Conservation (phyloP, 2,113 vertebrate species). For the Dunckerocampus dactyliophorus region DNA sequence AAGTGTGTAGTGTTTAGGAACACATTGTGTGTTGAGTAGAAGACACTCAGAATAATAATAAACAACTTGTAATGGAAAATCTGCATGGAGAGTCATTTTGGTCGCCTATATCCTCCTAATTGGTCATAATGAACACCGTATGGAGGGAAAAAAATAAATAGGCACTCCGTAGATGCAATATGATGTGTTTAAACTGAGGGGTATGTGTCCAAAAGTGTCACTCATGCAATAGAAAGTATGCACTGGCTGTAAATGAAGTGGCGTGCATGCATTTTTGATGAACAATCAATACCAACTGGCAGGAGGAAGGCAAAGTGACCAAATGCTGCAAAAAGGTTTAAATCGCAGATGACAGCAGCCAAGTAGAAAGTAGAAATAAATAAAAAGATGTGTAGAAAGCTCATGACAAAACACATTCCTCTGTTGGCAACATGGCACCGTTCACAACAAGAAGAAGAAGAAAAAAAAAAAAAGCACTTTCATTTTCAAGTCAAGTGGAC, state of each 20-base stretch:
- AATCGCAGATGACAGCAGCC: slow-evolving; percentile 20
- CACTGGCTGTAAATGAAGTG: not conserved
- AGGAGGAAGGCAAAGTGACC: not conserved
- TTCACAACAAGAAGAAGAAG: slow-evolving; percentile 49
- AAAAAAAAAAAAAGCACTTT: slow-evolving; percentile 30
- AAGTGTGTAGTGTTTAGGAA: too few relatives aligned
- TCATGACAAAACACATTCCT: slow-evolving; percentile 54
- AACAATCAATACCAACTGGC: not conserved
- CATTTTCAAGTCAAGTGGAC: slow-evolving; percentile 6
- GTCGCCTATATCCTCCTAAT: too few relatives aligned
- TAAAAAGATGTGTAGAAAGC: slow-evolving; percentile 23
- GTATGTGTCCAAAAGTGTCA: too few relatives aligned
- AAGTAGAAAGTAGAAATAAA: slow-evolving; percentile 44
- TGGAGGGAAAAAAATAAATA: too few relatives aligned
- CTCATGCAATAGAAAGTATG: too few relatives aligned
- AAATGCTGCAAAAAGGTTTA: not conserved
- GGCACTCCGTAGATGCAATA: too few relatives aligned
- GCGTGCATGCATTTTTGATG: slow-evolving; percentile 1
- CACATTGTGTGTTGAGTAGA: too few relatives aligned
- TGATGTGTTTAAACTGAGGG: not conserved
- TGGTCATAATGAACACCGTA: too few relatives aligned
- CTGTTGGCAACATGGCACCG: slow-evolving; percentile 43
- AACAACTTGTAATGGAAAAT: too few relatives aligned
- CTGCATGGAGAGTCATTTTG: too few relatives aligned
- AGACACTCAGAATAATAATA: too few relatives aligned